Percentiles rank a stretch among this genome's conserved stretches.
These are phyloP conservation scores for Rhopalosiphum nymphaeae DNA, from an alignment of 2,888 invertebrate genomes.

Conservation along the genomic window DNA sequence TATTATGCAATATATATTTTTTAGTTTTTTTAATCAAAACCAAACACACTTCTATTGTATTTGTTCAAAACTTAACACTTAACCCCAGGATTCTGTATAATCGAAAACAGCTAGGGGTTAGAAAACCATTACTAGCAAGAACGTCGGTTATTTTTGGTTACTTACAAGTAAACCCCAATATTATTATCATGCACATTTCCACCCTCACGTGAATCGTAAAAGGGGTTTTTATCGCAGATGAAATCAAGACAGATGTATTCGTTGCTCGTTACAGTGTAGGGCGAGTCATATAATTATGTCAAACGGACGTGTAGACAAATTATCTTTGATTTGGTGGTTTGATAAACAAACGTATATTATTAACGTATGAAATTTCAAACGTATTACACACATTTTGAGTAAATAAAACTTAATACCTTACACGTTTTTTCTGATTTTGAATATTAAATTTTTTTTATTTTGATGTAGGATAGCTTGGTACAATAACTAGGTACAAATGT, in stretches of 20 bases:
- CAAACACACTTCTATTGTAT: slow-evolving; percentile 24
- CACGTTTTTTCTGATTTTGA: neutral
- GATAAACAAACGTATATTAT: slow-evolving; percentile 1
- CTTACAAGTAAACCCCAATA: slow-evolving; percentile 54
- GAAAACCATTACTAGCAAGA: slow-evolving; percentile 46
- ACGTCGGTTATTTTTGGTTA: slow-evolving; percentile 51
- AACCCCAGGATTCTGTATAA: neutral
- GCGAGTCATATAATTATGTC: slow-evolving; percentile 2
- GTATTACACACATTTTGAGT: neutral
- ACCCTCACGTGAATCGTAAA: slow-evolving; percentile 33
- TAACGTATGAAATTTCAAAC: neutral
- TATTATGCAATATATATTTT: neutral
- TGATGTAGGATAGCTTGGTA: neutral
- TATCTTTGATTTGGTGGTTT: slow-evolving; percentile 38
- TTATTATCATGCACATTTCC: slow-evolving; percentile 46
- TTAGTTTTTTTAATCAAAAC: slow-evolving; percentile 16
- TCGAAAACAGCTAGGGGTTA: slow-evolving; percentile 30
- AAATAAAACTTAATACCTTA: neutral
- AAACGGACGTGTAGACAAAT: slow-evolving; percentile 46
- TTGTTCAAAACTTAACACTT: slow-evolving; percentile 35
- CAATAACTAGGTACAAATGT: neutral
- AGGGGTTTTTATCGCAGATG: slow-evolving; percentile 54
- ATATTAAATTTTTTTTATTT: neutral
- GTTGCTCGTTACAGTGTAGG: neutral
- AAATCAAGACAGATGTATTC: slow-evolving; percentile 58